A percentile compares a stretch with the other conserved stretches of the same genome.
phyloP scores from a whole-genome alignment of 2,113 vertebrate genomes.

The Hymenochirus boettgeri region DNA sequence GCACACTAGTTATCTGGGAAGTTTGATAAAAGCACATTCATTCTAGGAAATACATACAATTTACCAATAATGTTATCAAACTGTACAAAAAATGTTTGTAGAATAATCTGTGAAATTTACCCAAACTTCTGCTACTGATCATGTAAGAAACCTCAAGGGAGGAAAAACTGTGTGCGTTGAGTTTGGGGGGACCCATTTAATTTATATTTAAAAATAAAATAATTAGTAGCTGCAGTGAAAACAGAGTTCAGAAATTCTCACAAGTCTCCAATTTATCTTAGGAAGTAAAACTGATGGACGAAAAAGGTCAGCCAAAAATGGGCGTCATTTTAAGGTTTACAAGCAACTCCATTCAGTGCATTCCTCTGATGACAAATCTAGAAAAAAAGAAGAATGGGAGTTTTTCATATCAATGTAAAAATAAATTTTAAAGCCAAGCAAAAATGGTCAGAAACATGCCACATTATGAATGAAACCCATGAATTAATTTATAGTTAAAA shows the following conservation, averaged over 20 bases:
- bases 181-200: too few species aligned
- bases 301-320: background rate
- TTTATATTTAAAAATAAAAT: background rate
- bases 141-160: background rate
- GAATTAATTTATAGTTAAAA: too few species aligned
- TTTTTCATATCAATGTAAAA: too few species aligned
- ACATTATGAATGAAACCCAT: too few species aligned
- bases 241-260: conserved; percentile 15
- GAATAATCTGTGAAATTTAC: too few species aligned
- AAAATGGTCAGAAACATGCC: too few species aligned
- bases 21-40: too few species aligned
- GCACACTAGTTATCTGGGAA: too few species aligned
- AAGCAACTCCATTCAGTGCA: conserved; percentile 26
- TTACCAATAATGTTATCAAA: too few species aligned
- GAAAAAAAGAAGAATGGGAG: background rate
- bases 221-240: background rate
- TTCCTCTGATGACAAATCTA: conserved; percentile 26
- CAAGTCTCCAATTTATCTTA: conserved; percentile 4
- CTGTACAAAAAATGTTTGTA: background rate
- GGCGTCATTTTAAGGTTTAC: conserved; percentile 2
- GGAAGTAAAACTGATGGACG: background rate
- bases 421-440: too few species aligned
- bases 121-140: background rate
- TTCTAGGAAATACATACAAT: too few species aligned
- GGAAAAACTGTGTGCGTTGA: background rate